phyloP scores from a whole-genome alignment of 2,797 vertebrate species.

The Furcifer pardalis region DNA sequence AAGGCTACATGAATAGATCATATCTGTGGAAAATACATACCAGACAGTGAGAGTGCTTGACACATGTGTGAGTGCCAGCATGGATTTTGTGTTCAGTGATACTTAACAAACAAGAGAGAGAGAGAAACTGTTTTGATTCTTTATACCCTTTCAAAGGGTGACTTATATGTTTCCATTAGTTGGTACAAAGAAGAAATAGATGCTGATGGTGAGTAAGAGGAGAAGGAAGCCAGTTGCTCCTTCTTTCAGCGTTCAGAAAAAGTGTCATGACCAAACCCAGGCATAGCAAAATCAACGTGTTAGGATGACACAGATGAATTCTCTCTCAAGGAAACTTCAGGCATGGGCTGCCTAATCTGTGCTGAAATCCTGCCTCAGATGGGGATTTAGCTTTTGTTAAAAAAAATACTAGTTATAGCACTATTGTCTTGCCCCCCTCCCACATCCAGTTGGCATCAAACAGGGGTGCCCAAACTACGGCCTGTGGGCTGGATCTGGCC shows the following conservation, averaged over 20 bases:
- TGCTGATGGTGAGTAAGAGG: background rate
- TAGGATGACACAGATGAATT: background rate
- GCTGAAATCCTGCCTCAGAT: background rate
- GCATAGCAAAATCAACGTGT: background rate
- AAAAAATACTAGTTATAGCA: too few relatives aligned
- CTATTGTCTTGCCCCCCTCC: too few relatives aligned
- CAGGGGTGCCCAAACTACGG: too few relatives aligned
- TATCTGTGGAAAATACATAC: slow-evolving; percentile 19
- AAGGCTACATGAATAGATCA: slow-evolving; percentile 20
- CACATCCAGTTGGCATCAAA: too few relatives aligned
- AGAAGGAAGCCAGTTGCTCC: background rate
- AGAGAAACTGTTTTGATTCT: slow-evolving; percentile 3
- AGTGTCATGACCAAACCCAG: background rate
- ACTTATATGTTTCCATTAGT: slow-evolving; percentile 7
- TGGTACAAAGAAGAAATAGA: background rate
- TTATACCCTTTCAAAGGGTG: slow-evolving; percentile 8
- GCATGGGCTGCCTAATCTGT: background rate
- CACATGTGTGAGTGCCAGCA: background rate
- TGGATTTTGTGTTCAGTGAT: slow-evolving; percentile 15
- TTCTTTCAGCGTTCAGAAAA: background rate
- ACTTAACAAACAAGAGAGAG: background rate
- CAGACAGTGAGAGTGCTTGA: background rate
- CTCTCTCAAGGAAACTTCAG: background rate
- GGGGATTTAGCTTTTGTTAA: too few relatives aligned
- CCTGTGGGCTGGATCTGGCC: too few relatives aligned